Percentiles rank a stretch among this genome's conserved stretches.
These are phyloP conservation scores for Melanchra persicariae DNA, from an alignment of 2,888 invertebrate species.

Conservation along the genomic window DNA sequence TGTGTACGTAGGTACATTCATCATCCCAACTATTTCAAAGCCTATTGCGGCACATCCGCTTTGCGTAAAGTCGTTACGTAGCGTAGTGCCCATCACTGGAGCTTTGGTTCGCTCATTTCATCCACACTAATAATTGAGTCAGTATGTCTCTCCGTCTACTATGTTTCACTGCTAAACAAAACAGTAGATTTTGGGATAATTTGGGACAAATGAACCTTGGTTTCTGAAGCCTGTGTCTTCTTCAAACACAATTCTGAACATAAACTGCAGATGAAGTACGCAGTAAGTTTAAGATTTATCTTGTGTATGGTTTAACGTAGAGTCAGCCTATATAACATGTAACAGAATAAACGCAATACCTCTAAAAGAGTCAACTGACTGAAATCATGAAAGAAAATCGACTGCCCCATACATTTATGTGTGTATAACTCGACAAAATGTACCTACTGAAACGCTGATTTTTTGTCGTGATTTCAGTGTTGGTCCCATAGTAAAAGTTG, in stretches of 20 bases:
- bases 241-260: neutral
- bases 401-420: no score
- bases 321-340: no score
- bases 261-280: neutral
- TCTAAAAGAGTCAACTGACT: no score
- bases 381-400: no score
- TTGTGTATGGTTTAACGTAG: neutral
- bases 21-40: constrained; percentile 40
- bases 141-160: neutral
- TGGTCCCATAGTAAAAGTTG: no score
- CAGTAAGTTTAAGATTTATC: neutral
- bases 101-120: constrained; percentile 7
- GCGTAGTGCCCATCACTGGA: constrained; percentile 4
- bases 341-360: no score
- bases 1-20: constrained; percentile 12
- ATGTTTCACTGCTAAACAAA: neutral
- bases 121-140: constrained; percentile 1
- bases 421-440: no score
- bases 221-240: neutral
- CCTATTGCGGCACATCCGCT: constrained; percentile 14
- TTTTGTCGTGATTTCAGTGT: no score
- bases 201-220: neutral
- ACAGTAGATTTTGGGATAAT: neutral
- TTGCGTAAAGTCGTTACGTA: constrained; percentile 26
- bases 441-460: no score